Evolutionary conservation across 2,113 vertebrate genomes (phyloP).

Genomic region (Marcusenius ussheri): DNA sequence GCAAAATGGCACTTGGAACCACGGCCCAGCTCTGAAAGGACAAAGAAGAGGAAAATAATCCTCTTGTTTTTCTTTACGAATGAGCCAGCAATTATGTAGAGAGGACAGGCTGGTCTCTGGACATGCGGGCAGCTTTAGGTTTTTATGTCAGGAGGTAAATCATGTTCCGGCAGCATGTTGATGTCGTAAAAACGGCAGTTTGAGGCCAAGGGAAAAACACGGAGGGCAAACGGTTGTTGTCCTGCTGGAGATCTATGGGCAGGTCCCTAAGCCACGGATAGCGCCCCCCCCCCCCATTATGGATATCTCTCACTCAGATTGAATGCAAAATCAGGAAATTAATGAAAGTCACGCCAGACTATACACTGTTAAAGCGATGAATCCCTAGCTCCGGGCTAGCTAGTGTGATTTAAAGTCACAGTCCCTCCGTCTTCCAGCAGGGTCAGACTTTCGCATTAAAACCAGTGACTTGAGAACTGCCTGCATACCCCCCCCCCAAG

Average conservation of each 20-base stretch:
- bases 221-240: not conserved
- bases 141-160: conserved; percentile 11
- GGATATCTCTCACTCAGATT: not conserved
- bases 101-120: conserved; percentile 32
- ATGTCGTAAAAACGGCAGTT: not conserved
- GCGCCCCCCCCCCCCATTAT: not conserved
- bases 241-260: not conserved
- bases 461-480: not conserved
- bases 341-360: not conserved
- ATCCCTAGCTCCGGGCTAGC: not conserved
- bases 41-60: not conserved
- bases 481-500: not conserved
- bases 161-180: not conserved
- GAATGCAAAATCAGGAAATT: not conserved
- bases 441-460: not conserved
- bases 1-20: not conserved
- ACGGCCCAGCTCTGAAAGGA: not conserved
- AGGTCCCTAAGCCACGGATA: not conserved
- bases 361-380: not conserved
- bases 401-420: not conserved
- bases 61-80: conserved; percentile 20
- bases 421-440: not conserved
- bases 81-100: conserved; percentile 36
- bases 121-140: conserved; percentile 33
- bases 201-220: not conserved